phyloP scores from a whole-genome alignment of 2,888 invertebrate genomes.

The Stictocephala bisonia region DNA sequence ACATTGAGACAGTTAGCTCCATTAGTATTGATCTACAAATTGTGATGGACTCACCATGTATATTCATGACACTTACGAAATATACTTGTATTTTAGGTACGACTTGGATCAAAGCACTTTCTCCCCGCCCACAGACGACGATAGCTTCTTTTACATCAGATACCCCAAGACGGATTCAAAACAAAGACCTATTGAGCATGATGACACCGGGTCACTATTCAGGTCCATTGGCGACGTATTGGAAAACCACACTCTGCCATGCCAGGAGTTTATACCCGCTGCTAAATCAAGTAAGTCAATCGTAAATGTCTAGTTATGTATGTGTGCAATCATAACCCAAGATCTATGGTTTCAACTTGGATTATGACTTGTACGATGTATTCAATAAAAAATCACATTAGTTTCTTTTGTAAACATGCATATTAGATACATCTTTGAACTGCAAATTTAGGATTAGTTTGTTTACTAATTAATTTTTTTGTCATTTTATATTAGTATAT shows the following conservation, averaged over 20 bases:
- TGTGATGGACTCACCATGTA: slow-evolving; percentile 42
- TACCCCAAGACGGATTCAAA: slow-evolving; percentile 66
- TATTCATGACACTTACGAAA: not conserved
- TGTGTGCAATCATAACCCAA: no score
- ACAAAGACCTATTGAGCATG: slow-evolving; percentile 25
- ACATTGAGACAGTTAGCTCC: not conserved
- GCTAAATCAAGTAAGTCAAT: slow-evolving; percentile 53
- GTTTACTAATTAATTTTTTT: no score
- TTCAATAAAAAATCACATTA: no score
- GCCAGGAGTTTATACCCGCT: slow-evolving; percentile 70
- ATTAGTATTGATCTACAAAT: slow-evolving; percentile 9
- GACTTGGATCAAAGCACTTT: slow-evolving; percentile 71
- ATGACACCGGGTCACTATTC: slow-evolving; percentile 26
- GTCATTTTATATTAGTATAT: no score
- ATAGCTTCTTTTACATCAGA: slow-evolving; percentile 77
- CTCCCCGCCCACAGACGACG: slow-evolving; percentile 81
- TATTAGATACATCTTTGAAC: no score
- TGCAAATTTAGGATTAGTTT: no score
- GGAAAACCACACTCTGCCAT: slow-evolving; percentile 71
- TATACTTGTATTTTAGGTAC: slow-evolving; percentile 64
- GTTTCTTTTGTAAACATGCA: no score
- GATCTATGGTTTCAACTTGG: no score
- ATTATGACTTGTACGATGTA: no score
- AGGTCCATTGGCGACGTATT: slow-evolving; percentile 37
- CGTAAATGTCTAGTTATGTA: no score